Evolutionary conservation across 2,113 vertebrate species (phyloP), one percentile per base, ranked within the genome.

Genomic region (Phrynosoma blainvillii): DNA sequence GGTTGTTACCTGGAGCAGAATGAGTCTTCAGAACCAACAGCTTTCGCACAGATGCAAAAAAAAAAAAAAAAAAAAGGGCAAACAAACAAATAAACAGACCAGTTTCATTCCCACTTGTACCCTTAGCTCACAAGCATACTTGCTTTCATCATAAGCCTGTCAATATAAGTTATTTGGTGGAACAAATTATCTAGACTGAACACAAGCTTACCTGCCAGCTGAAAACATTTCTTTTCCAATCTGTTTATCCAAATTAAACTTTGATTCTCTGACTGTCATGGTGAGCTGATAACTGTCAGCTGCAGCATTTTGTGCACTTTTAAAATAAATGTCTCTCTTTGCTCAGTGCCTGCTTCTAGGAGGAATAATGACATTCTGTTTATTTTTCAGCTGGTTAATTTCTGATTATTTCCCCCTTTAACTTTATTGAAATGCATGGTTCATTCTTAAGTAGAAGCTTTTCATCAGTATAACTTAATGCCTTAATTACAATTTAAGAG

Each of bases 171-270:
- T 94, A 88, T 88, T 91, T 91, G 68, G 40, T 88, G 76, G 84
- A 94, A 91, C 62, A 92, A 88, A 91, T 92, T 95, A 90, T 92
- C 91, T 91, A 56, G 91, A 92, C 65, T 84, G 91, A 93, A 90
- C 92, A 88, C 75, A 94, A 47, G 75, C 68, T 90, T 90, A 91
- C 86, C 85, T 90, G 71, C 14, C 74, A 84, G 54, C 73, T 65
- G 86, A 92, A 93, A 95, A 91, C 87, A 86, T 88, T 95, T 91
- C 65, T 92, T 92, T 90, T 70, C 13, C 87, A 89, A 87, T 86
- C 59, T 91, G 87, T 93, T 95, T 92, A 91, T 91, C 85, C 90
- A 94, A 94, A 95, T 91, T 93, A 91, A 89, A 91, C 70, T 91
- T 11, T 1, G 77, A 91, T 87, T 90, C 86, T 92, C 82, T 79